A percentile compares a stretch with the other conserved stretches of the same genome.
Conservation (phyloP, 2,797 vertebrate genomes). For the Aulostomus chinensis region DNA sequence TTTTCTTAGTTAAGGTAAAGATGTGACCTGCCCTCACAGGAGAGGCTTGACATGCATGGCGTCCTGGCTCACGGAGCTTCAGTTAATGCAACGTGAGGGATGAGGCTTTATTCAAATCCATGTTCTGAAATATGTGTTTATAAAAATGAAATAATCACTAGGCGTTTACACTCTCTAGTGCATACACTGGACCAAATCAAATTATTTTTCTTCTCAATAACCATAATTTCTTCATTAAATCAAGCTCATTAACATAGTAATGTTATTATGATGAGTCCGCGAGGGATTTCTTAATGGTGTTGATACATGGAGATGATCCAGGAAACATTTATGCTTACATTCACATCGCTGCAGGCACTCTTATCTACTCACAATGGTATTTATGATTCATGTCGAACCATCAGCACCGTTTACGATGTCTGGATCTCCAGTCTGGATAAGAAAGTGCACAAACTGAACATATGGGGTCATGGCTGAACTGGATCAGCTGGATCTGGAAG, state of each 20-base stretch:
- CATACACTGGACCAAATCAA: constrained; percentile 14
- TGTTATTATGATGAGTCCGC: constrained; percentile 18
- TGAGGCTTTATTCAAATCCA: background rate
- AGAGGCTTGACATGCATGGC: too few relatives aligned
- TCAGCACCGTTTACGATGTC: too few relatives aligned
- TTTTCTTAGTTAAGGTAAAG: constrained; percentile 31
- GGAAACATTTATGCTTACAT: too few relatives aligned
- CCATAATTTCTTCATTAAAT: constrained; percentile 23
- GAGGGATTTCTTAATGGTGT: constrained; percentile 21
- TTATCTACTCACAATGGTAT: too few relatives aligned
- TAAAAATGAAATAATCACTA: constrained; percentile 3
- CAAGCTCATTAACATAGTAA: constrained; percentile 19
- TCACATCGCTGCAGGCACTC: constrained; percentile 18
- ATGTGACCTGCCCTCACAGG: too few relatives aligned
- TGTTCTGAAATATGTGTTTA: background rate
- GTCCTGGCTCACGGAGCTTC: background rate
- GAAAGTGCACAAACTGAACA: too few relatives aligned
- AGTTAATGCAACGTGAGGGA: constrained; percentile 4
- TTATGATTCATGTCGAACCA: too few relatives aligned
- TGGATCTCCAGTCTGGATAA: too few relatives aligned
- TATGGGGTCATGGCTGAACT: too few relatives aligned
- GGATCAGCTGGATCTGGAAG: too few relatives aligned
- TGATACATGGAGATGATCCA: constrained; percentile 21
- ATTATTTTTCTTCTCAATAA: constrained; percentile 1
- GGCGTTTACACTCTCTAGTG: background rate